Percentiles rank a stretch among this genome's conserved stretches.
phyloP scores from a whole-genome alignment of 2,888 invertebrate species.

The Argyresthia goedartella region DNA sequence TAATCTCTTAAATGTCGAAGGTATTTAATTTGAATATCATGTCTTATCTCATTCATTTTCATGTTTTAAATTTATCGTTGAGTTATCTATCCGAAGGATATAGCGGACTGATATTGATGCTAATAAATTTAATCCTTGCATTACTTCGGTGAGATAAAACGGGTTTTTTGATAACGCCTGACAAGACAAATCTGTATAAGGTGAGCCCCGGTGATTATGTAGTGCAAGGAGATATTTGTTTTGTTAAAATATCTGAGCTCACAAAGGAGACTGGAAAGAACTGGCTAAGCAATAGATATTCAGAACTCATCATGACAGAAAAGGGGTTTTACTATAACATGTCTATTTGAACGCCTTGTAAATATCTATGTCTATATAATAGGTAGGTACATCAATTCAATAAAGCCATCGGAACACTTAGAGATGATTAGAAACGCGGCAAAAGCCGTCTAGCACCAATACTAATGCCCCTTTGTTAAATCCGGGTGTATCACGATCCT shows the following conservation, averaged over 20 bases:
- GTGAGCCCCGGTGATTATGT: no score
- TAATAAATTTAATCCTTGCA: conserved; percentile 3
- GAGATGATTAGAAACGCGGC: conserved; percentile 17
- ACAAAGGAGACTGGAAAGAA: no score
- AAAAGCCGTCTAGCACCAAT: conserved; percentile 30
- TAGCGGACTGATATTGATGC: not conserved
- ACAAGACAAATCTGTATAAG: no score
- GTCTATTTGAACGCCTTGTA: no score
- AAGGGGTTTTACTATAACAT: no score
- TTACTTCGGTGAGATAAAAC: conserved; percentile 6
- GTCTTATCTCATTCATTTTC: conserved; percentile 47
- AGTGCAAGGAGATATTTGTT: no score
- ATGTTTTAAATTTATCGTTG: conserved; percentile 59
- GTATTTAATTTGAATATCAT: conserved; percentile 70
- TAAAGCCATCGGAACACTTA: conserved; percentile 12
- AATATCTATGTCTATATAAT: no score
- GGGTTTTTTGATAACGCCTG: conserved; percentile 1
- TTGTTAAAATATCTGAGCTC: no score
- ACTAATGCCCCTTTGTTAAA: conserved; percentile 36
- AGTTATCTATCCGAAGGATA: conserved; percentile 38
- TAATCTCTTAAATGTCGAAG: conserved; percentile 68
- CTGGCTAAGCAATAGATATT: no score
- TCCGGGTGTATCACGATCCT: conserved; percentile 26
- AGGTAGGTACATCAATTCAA: conserved; percentile 16
- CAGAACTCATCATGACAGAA: no score